A percentile compares a stretch with the other conserved stretches of the same genome.
These are phyloP conservation scores for Alauda arvensis DNA, from an alignment of 2,797 vertebrate genomes.

Conservation along the genomic window DNA sequence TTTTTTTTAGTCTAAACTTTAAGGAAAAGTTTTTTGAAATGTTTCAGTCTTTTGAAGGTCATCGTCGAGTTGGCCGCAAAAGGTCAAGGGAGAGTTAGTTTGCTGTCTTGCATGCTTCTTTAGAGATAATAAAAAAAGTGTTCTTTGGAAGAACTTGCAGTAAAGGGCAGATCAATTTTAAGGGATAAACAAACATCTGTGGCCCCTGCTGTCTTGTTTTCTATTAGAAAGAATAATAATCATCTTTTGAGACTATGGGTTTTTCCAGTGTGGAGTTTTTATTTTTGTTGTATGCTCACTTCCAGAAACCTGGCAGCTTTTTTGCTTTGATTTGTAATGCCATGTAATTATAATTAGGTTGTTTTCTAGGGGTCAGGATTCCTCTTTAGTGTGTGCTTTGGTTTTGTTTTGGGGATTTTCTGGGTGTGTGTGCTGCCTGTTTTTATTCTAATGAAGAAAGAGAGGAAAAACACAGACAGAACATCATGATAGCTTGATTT, in stretches of 20 bases:
- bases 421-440: neutral
- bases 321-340: constrained; percentile 1
- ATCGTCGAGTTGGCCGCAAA: neutral
- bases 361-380: neutral
- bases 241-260: neutral
- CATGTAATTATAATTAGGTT: constrained; percentile 4
- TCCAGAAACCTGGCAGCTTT: neutral
- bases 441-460: neutral
- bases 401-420: constrained; percentile 4
- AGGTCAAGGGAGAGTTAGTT: constrained; percentile 11
- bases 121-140: constrained; percentile 22
- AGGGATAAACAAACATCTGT: constrained; percentile 57
- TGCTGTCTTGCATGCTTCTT: constrained; percentile 13
- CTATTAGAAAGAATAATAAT: constrained; percentile 45
- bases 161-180: constrained; percentile 62
- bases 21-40: fast-evolving
- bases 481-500: neutral
- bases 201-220: constrained; percentile 51
- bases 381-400: neutral
- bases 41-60: constrained; percentile 27
- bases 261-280: neutral
- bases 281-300: neutral
- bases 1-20: neutral
- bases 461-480: neutral
- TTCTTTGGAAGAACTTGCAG: constrained; percentile 33